Percentiles rank a stretch among this genome's conserved stretches.
These are phyloP conservation scores for Morone chrysops DNA, from an alignment of 2,113 vertebrate species.

Conservation along the genomic window DNA sequence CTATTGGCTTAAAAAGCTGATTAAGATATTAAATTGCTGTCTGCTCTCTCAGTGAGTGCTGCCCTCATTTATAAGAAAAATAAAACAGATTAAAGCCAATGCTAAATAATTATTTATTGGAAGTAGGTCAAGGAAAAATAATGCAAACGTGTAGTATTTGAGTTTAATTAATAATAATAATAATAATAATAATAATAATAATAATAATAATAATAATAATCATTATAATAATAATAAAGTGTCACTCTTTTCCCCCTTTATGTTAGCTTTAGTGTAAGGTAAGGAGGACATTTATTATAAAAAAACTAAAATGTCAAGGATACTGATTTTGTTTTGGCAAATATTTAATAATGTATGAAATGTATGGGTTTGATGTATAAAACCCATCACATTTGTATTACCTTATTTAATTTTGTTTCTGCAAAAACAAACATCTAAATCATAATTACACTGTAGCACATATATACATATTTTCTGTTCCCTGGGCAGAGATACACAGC, in stretches of 20 bases:
- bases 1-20: neutral
- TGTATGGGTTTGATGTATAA: slow-evolving; percentile 1
- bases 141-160: neutral
- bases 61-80: neutral
- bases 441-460: neutral
- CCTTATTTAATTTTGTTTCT: neutral
- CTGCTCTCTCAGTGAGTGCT: neutral
- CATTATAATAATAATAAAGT: neutral
- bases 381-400: neutral
- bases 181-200: neutral
- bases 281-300: neutral
- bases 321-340: neutral
- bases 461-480: neutral
- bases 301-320: neutral
- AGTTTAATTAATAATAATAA: neutral
- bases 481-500: neutral
- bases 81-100: neutral
- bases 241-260: neutral
- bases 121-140: neutral
- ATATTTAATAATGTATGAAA: slow-evolving; percentile 4
- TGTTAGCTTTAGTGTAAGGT: neutral
- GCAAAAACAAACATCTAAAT: neutral
- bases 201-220: neutral
- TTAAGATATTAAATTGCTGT: neutral
- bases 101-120: neutral